Evolutionary conservation across 2,113 vertebrate genomes (phyloP), one percentile per base, ranked within the genome.

Genomic region (Porphyrio hochstetteri): DNA sequence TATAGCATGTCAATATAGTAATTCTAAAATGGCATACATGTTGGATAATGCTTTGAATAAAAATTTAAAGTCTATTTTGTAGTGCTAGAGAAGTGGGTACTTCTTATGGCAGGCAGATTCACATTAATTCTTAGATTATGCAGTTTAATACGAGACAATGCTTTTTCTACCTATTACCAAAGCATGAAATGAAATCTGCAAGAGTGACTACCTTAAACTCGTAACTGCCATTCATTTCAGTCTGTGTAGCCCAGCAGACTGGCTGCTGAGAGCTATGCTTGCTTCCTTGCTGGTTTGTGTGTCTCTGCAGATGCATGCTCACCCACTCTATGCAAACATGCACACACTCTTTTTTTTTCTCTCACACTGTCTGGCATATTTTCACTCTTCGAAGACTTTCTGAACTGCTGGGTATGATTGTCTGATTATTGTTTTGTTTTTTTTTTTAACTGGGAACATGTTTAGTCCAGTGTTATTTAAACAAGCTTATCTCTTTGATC

Each of bases 341-440:
- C 86, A 96, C 92, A 94, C 79, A n/a, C 57, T 28, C 42, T 94
- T 52, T 90, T 56, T 89, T 95, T 96, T 71, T 3, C 93, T 90
- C 93, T 92, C 48, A 57, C 87, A 96, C 96, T 90, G 93, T 97
- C 96, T 97, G 94, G 60, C 96, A 92, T 94, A 70, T 95, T 96
- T 97, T 97, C 97, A 97, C 95, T 97, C 95, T 97, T 97, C 87
- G 96, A 97, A 97, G 97, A 92, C 84, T 89, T 93, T 98, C 86
- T 96, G 82, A 96, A 92, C 93, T 93, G 91, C 95, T 95, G 95
- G 97, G 97, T 98, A 98, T 96, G 97, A 89, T 56, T 13, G 33
- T 94, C 96, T 97, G 90, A 95, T 96, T 95, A 86, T 92, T 97
- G 19, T 48, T 48, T 9, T 48, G n/a, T 48, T 48, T 48, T 48